Conservation (phyloP, 2,888 invertebrate species). For the Heliconius ismenius region DNA sequence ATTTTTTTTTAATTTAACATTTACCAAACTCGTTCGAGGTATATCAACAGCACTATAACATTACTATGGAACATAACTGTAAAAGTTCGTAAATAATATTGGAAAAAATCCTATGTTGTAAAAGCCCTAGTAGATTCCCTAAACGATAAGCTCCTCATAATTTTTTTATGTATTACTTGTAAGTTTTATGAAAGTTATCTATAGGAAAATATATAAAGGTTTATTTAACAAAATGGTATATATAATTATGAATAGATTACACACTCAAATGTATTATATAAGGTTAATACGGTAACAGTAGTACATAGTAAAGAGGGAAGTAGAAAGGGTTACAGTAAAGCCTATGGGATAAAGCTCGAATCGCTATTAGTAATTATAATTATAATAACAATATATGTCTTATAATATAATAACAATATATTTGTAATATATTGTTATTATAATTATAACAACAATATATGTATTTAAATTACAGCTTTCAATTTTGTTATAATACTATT, state of each 20-base stretch:
- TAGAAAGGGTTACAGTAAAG: slow-evolving; percentile 54
- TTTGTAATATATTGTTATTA: slow-evolving; percentile 26
- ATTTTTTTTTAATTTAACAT: slow-evolving; percentile 49
- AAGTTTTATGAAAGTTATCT: slow-evolving; percentile 39
- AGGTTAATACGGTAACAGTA: slow-evolving; percentile 34
- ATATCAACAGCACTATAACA: slow-evolving; percentile 67
- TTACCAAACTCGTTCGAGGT: slow-evolving; percentile 67
- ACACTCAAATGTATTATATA: slow-evolving; percentile 30
- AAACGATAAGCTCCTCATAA: slow-evolving; percentile 75
- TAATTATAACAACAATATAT: slow-evolving; percentile 17
- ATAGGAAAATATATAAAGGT: slow-evolving; percentile 32
- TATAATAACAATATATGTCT: slow-evolving; percentile 50
- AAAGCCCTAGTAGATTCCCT: slow-evolving; percentile 67
- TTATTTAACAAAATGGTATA: slow-evolving; percentile 27
- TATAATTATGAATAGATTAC: slow-evolving; percentile 27
- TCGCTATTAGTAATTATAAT: slow-evolving; percentile 59
- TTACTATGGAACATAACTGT: slow-evolving; percentile 57
- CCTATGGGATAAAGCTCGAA: slow-evolving; percentile 78
- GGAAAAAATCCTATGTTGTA: slow-evolving; percentile 57
- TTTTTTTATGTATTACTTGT: slow-evolving; percentile 42
- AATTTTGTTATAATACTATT: slow-evolving; percentile 32
- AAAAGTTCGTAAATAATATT: slow-evolving; percentile 52
- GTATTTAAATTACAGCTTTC: slow-evolving; percentile 29
- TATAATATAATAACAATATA: slow-evolving; percentile 28
- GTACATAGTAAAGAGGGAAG: slow-evolving; percentile 40